A percentile compares a stretch with the other conserved stretches of the same genome.
Evolutionary conservation across 1,140 invertebrate species (phyloP).

Genomic region (Cryptotermes secundus): DNA sequence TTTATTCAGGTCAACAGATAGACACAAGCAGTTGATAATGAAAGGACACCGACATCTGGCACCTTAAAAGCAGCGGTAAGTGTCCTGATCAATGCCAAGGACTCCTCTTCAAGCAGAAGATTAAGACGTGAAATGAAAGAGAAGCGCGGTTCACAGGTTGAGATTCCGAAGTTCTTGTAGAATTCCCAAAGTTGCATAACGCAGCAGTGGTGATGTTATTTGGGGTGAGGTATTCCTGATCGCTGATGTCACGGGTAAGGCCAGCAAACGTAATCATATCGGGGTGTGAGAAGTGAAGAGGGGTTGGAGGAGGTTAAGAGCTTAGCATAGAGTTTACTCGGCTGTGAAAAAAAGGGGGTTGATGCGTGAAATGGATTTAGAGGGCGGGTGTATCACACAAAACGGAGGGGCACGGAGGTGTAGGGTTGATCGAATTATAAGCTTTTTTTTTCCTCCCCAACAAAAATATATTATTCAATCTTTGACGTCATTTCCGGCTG

Average conservation of each 20-base stretch:
- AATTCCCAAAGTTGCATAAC: neutral
- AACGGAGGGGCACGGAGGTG: neutral
- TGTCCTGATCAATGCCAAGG: too few species aligned
- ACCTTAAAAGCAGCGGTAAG: too few species aligned
- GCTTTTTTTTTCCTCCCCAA: conserved; percentile 15
- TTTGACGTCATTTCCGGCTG: conserved; percentile 26
- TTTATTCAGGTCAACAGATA: too few species aligned
- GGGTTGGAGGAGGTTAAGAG: neutral
- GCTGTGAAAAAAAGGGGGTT: conserved; percentile 35
- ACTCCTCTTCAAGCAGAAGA: too few species aligned
- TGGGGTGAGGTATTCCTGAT: neutral
- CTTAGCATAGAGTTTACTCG: conserved; percentile 31
- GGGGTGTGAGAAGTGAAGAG: neutral
- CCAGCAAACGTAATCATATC: conserved; percentile 19
- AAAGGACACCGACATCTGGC: too few species aligned
- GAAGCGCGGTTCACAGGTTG: too few species aligned
- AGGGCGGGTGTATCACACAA: conserved; percentile 13
- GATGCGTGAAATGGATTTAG: conserved; percentile 34
- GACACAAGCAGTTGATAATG: too few species aligned
- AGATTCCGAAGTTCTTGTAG: neutral
- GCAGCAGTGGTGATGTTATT: neutral
- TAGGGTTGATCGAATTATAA: conserved; percentile 28
- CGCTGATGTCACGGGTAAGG: conserved; percentile 8
- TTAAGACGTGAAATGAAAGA: too few species aligned
- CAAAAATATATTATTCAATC: conserved; percentile 29